Evolutionary conservation across 1,140 invertebrate species (phyloP).

Genomic region (Panagrolaimus sp.): DNA sequence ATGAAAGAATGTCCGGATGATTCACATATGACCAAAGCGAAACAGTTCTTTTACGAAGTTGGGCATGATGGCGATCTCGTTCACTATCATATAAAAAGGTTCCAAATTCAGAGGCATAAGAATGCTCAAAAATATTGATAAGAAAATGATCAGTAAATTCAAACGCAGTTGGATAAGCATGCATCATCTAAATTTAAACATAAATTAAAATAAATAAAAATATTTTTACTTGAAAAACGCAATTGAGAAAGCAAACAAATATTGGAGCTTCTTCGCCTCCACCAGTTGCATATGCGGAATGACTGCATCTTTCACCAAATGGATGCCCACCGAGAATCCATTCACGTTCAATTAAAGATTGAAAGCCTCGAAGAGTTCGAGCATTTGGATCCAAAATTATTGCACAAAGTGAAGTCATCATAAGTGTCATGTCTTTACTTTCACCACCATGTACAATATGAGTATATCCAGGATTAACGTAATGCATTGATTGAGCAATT

Average conservation of each 20-base stretch:
- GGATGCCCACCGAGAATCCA: conserved; percentile 93
- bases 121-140: conserved; percentile 81
- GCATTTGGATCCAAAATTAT: conserved; percentile 90
- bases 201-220: background rate
- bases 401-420: conserved; percentile 91
- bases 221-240: conserved; percentile 73
- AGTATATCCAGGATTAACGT: background rate
- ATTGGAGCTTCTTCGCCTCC: conserved; percentile 69
- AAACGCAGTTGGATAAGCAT: conserved; percentile 94
- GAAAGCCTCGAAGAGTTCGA: conserved; percentile 80
- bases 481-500: background rate
- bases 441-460: conserved; percentile 81
- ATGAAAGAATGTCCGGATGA: conserved; percentile 75
- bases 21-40: conserved; percentile 73
- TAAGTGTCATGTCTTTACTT: conserved; percentile 83
- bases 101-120: conserved; percentile 85
- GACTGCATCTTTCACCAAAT: conserved; percentile 76
- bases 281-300: conserved; percentile 70
- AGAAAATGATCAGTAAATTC: conserved; percentile 88
- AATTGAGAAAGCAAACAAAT: conserved; percentile 90
- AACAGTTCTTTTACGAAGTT: conserved; percentile 59
- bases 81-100: conserved; percentile 87
- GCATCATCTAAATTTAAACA: conserved; percentile 67
- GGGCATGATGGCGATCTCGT: conserved; percentile 70
- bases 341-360: conserved; percentile 90